A percentile compares a stretch with the other conserved stretches of the same genome.
Conservation (phyloP, 2,888 invertebrate species). For the Macaria notata region DNA sequence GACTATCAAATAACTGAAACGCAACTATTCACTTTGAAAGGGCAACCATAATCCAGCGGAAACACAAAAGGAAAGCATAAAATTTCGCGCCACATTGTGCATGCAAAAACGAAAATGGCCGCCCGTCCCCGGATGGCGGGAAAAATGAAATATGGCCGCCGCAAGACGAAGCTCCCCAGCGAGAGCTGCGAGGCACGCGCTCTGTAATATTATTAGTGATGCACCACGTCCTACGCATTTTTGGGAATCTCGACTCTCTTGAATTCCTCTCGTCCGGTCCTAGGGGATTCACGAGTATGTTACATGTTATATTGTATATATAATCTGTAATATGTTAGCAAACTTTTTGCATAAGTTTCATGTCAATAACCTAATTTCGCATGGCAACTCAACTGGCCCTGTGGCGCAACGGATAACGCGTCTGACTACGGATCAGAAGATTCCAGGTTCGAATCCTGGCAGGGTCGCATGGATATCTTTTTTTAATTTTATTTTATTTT, state of each 20-base stretch:
- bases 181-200: slow-evolving; percentile 23
- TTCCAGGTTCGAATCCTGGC: slow-evolving; percentile 86
- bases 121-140: slow-evolving; percentile 50
- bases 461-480: slow-evolving; percentile 61
- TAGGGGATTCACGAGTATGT: too few relatives aligned
- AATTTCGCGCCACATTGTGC: slow-evolving; percentile 45
- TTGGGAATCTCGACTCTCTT: neutral
- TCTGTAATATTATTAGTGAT: slow-evolving; percentile 1
- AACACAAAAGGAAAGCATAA: slow-evolving; percentile 43
- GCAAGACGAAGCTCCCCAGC: slow-evolving; percentile 39
- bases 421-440: slow-evolving; percentile 88
- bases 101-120: slow-evolving; percentile 60
- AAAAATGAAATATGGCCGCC: slow-evolving; percentile 68
- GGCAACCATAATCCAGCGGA: slow-evolving; percentile 21
- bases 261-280: too few relatives aligned
- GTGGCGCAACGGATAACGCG: slow-evolving; percentile 87
- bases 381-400: slow-evolving; percentile 55
- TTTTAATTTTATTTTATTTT: slow-evolving; percentile 33
- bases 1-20: slow-evolving; percentile 7
- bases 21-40: slow-evolving; percentile 24
- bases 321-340: too few relatives aligned
- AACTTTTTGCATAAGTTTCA: too few relatives aligned
- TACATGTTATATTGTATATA: neutral
- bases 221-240: slow-evolving; percentile 4
- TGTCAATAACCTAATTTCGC: slow-evolving; percentile 38